Evolutionary conservation across 2,888 invertebrate species (phyloP).

Genomic region (Smittia sp.): DNA sequence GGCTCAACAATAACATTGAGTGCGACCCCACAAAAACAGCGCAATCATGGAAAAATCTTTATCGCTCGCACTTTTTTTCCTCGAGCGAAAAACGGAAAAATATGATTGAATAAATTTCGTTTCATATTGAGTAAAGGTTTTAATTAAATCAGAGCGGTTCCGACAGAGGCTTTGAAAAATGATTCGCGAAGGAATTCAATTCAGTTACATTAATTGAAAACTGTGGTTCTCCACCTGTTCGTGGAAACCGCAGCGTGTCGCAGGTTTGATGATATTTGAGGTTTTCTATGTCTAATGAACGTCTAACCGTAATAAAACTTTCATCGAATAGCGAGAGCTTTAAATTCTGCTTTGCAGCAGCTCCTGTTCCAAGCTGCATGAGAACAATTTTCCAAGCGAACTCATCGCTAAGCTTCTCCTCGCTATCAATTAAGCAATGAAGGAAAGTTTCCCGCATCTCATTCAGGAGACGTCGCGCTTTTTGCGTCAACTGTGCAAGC

Average conservation of each 20-base stretch:
- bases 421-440: background rate
- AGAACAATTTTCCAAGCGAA: background rate
- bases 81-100: background rate
- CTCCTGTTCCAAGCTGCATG: too few relatives aligned
- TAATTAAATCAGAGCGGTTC: slow-evolving; percentile 31
- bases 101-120: slow-evolving; percentile 27
- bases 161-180: slow-evolving; percentile 12
- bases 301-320: slow-evolving; percentile 13
- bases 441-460: background rate
- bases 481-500: background rate
- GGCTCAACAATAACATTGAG: background rate
- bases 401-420: background rate
- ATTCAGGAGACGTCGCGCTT: background rate
- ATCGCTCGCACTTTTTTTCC: background rate
- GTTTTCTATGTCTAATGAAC: slow-evolving; percentile 11
- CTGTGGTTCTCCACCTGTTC: background rate
- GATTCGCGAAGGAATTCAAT: slow-evolving; percentile 32
- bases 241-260: background rate
- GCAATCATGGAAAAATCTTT: background rate
- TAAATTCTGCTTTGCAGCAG: too few relatives aligned
- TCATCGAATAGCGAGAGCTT: background rate
- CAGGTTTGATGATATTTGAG: slow-evolving; percentile 1
- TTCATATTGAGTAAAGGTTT: slow-evolving; percentile 9
- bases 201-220: slow-evolving; percentile 34
- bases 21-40: background rate